Conservation (phyloP, 2,797 vertebrate genomes). For the Zenarchopterus dispar region DNA sequence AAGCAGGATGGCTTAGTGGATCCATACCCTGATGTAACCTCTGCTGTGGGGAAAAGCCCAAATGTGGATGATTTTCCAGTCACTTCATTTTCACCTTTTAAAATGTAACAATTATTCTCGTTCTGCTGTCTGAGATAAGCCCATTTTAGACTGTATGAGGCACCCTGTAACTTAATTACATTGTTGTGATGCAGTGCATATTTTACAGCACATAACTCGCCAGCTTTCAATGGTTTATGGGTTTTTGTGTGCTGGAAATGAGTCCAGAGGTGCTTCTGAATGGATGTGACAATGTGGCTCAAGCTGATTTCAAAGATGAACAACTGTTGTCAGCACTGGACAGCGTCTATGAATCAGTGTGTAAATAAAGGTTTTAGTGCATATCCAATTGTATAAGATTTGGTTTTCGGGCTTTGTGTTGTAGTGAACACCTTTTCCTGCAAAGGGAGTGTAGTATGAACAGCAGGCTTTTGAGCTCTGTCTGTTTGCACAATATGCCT, state of each 20-base stretch:
- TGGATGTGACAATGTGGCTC: not conserved
- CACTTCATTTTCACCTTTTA: slow-evolving; percentile 43
- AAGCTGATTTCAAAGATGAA: slow-evolving; percentile 22
- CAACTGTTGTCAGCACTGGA: not conserved
- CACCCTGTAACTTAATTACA: slow-evolving; percentile 36
- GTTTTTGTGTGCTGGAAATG: not conserved
- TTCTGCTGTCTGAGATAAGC: slow-evolving; percentile 16
- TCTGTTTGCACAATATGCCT: no score
- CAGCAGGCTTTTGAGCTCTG: not conserved
- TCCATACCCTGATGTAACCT: slow-evolving; percentile 5
- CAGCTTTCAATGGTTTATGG: slow-evolving; percentile 2
- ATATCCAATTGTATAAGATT: not conserved
- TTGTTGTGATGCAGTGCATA: slow-evolving; percentile 31
- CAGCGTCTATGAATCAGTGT: slow-evolving; percentile 5
- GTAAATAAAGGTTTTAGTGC: slow-evolving; percentile 7
- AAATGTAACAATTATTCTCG: slow-evolving; percentile 35
- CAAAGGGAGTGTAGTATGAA: not conserved
- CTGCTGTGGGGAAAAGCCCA: not conserved
- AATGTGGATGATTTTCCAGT: slow-evolving; percentile 14
- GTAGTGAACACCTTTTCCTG: not conserved
- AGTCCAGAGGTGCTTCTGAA: not conserved
- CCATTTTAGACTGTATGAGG: slow-evolving; percentile 17
- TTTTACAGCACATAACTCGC: slow-evolving; percentile 4
- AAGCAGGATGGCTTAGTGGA: slow-evolving; percentile 34
- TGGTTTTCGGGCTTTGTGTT: not conserved